A percentile compares a stretch with the other conserved stretches of the same genome.
Conservation (phyloP, 2,113 vertebrate species). For the Ciconia stormi region DNA sequence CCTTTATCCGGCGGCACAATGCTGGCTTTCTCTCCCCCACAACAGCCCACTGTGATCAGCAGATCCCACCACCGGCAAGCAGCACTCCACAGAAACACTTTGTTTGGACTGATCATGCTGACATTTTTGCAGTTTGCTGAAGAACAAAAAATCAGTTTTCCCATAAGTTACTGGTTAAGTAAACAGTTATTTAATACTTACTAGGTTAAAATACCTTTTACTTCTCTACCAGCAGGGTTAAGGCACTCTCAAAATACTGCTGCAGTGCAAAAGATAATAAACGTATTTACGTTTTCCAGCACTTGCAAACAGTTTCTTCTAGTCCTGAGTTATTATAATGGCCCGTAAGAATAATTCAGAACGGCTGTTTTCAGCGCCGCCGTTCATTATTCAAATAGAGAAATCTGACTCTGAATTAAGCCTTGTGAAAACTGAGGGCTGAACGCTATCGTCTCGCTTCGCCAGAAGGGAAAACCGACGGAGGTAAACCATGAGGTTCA, state of each 20-base stretch:
- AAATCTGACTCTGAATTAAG: background rate
- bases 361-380: background rate
- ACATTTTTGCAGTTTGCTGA: background rate
- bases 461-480: background rate
- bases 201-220: slow-evolving; percentile 23
- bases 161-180: background rate
- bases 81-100: background rate
- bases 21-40: slow-evolving; percentile 51
- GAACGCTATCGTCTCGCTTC: background rate
- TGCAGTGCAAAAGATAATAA: background rate
- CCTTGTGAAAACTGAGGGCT: background rate
- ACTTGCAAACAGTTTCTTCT: background rate
- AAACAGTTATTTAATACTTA: slow-evolving; percentile 37
- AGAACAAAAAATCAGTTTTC: slow-evolving; percentile 32
- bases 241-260: background rate
- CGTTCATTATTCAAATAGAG: background rate
- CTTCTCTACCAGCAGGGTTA: background rate
- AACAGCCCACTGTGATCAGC: slow-evolving; percentile 36
- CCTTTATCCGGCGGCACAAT: slow-evolving; percentile 26
- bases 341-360: background rate
- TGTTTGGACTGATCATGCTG: background rate
- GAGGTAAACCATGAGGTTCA: background rate
- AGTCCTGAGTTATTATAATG: background rate
- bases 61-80: background rate
- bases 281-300: background rate